Base-by-base conservation (phyloP, 2,888 invertebrate species). In the Dicycla oo region DNA sequence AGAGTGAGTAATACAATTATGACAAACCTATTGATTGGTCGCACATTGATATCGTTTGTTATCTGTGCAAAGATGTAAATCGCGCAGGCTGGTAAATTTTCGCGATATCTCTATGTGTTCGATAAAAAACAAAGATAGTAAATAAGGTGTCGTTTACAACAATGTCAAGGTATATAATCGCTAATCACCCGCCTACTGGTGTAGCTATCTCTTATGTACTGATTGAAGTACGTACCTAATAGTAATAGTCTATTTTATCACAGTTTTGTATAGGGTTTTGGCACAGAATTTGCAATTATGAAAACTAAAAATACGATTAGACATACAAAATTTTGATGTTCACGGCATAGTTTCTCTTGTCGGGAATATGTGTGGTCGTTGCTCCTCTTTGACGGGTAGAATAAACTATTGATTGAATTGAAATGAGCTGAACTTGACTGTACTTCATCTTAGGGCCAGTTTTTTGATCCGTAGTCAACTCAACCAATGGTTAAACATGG, bases 101-200 rank as follows among this genome's bases (percentile, higher is more conserved):
- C 15, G 61, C 70, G 56, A 74, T 81, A 84, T 75, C 75, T 60
- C 10, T 80, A 79, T 77, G 40, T 80, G 77, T 78, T 75, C 63
- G 87, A 88, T 87, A 87, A 87, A 66, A 82, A 84, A 85, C 80
- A 79, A 81, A 78, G 84, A 81, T 83, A 81, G 71, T 78, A 81
- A 75, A 78, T 78, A 77, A 51, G 38, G 54, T 70, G 62, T 66
- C 49, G 30, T 72, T 62, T 75, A 81, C 69, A 78, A 82, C 65
- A 78, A 82, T 82, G 61, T 69, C 61, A 58, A 62, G 30, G 64
- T 61, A 70, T 72, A 66, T 75, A 71, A 77, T 68, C 74, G 62
- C 34, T 76, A 80, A 83, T 86, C 80, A 69, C 54, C 75, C 72
- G 76, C 87, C 86, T 79, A 75, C 77, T 68, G 66, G 64, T 38